phyloP scores from a whole-genome alignment of 2,797 vertebrate genomes.

The Danio choprae region DNA sequence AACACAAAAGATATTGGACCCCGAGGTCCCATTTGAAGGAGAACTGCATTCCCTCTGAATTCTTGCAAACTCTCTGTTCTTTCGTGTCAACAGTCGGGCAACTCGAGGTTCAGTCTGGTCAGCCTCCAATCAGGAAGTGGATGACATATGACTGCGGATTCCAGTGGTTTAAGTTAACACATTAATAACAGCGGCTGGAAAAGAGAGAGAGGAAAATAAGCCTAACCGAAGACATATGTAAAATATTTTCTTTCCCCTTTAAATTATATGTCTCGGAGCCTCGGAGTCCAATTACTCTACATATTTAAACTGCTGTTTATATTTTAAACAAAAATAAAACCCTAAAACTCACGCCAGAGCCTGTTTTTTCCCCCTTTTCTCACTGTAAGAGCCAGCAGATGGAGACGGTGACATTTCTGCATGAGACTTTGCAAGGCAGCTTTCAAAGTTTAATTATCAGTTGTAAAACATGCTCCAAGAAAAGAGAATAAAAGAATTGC shows the following conservation, averaged over 20 bases:
- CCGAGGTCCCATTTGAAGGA: constrained; percentile 1
- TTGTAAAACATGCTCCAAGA: constrained; percentile 14
- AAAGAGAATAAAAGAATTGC: neutral
- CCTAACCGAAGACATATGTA: constrained; percentile 59
- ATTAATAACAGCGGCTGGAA: constrained; percentile 55
- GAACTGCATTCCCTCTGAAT: constrained; percentile 11
- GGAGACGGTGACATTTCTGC: constrained; percentile 39
- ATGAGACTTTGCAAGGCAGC: neutral
- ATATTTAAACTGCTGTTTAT: constrained; percentile 55
- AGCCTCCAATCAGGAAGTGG: constrained; percentile 60
- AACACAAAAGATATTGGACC: constrained; percentile 21
- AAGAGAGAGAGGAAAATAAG: constrained; percentile 52
- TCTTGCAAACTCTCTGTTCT: neutral
- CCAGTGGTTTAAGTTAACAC: constrained; percentile 55
- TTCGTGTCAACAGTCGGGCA: constrained; percentile 24
- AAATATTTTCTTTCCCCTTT: constrained; percentile 54
- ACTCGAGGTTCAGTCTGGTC: constrained; percentile 39
- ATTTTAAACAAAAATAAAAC: constrained; percentile 58
- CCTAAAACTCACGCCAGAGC: constrained; percentile 19
- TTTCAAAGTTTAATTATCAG: constrained; percentile 43
- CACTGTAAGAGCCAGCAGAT: constrained; percentile 41
- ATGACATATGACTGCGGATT: constrained; percentile 62
- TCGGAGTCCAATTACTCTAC: constrained; percentile 39
- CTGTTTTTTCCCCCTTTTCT: neutral
- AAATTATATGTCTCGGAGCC: constrained; percentile 55